Evolutionary conservation across 2,888 invertebrate genomes (phyloP), one percentile per base, ranked within the genome.

Genomic region (Pachycephus smyrnensis): DNA sequence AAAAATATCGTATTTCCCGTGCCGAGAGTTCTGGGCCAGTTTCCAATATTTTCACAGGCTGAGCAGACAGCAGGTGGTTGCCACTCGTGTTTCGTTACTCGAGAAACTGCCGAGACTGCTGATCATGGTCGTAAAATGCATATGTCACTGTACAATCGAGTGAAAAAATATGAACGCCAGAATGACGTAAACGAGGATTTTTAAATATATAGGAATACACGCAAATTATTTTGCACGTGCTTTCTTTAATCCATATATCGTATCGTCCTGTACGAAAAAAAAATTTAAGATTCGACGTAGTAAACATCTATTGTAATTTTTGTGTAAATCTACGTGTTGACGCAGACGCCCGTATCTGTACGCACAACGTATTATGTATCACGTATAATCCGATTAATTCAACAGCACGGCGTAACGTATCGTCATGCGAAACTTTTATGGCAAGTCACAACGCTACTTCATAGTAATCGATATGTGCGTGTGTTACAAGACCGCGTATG

Each of bases 1-100:
- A 73, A 78, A 78, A 78, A 68, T 78, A 78, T 78, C 78, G 75
- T 33, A 76, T 78, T 78, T 78, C 78, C 31, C 36, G 23, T 37
- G 36, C 68, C 55, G 55, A 55, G 55, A n/a, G 75, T 68, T 23
- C 75, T 74, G 55, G 55, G 55, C 35, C 69, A 12, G 9, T 23
- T 55, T 11, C 31, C 31, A 23, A 76, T 71, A 76, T 76, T 78
- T 55, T 76, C 76, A 73, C n/a, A 68, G 68, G 71, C 68, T 68
- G 55, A 69, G 23, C 77, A 75, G 77, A 31, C 75, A 77, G 77
- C 77, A 77, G 77, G 77, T 77, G 77, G 35, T 75, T n/a, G 35
- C 69, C 77, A 75, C 77, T 55, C 55, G 55, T 55, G 15, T 77
- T 77, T 77, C 69, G 69, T 77, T 69, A 75, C 75, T 75, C 40